phyloP scores from a whole-genome alignment of 2,888 invertebrate species.

The Volucella inanis region DNA sequence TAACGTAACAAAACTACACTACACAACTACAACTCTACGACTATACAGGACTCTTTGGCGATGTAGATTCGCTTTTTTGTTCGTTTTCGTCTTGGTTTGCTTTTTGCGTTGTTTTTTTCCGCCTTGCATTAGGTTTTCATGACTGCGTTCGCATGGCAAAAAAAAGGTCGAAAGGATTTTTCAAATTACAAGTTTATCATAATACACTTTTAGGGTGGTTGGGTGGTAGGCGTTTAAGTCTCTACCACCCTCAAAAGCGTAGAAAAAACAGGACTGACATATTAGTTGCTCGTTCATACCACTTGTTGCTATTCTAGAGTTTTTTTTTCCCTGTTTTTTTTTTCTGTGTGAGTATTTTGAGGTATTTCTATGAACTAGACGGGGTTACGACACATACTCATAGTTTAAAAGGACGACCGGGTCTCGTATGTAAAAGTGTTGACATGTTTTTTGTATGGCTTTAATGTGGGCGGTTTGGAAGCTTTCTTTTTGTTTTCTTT shows the following conservation, averaged over 20 bases:
- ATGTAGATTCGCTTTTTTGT: constrained; percentile 45
- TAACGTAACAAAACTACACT: constrained; percentile 33
- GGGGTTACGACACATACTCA: constrained; percentile 67
- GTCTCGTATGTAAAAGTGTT: constrained; percentile 12
- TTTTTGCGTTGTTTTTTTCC: too few relatives aligned
- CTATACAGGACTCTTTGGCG: constrained; percentile 21
- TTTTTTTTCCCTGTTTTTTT: background rate
- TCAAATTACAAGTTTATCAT: constrained; percentile 56
- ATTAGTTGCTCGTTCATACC: constrained; percentile 51
- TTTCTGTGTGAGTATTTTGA: constrained; percentile 38
- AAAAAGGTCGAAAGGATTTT: constrained; percentile 54
- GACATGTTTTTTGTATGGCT: constrained; percentile 32
- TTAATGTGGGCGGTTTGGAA: constrained; percentile 57
- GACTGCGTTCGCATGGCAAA: constrained; percentile 18
- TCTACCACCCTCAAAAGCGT: constrained; percentile 48
- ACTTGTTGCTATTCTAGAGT: constrained; percentile 54
- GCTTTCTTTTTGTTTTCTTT: constrained; percentile 36
- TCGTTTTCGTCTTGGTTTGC: constrained; percentile 10
- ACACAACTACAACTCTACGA: too few relatives aligned
- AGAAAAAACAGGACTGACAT: constrained; percentile 27
- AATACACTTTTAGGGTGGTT: background rate
- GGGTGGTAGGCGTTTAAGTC: constrained; percentile 45
- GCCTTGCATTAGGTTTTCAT: constrained; percentile 22
- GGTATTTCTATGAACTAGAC: constrained; percentile 66
- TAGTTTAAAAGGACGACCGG: constrained; percentile 61